Conservation (phyloP, 1,140 invertebrate genomes). For the Chlorops oryzae region DNA sequence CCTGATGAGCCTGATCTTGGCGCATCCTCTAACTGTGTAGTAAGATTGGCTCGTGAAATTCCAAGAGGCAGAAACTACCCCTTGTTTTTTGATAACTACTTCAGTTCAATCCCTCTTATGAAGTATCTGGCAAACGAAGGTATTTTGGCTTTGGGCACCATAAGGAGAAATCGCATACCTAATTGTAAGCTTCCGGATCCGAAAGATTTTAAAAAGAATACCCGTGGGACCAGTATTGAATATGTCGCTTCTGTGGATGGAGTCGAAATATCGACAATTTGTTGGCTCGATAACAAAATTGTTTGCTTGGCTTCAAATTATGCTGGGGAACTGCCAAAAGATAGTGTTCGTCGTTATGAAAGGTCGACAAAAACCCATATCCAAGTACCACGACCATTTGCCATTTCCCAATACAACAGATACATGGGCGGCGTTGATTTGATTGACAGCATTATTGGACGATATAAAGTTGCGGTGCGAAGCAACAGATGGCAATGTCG, state of each 20-base stretch:
- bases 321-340: not conserved
- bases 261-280: not conserved
- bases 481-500: constrained; percentile 1
- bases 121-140: not conserved
- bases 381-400: not conserved
- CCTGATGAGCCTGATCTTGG: not conserved
- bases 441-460: constrained; percentile 31
- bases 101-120: not conserved
- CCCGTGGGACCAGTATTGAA: not conserved
- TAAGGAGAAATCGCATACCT: not conserved
- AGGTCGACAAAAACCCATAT: not conserved
- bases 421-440: constrained; percentile 37
- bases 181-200: not conserved
- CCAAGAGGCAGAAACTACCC: not conserved
- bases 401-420: too few species aligned
- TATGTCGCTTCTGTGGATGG: not conserved
- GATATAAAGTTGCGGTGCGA: constrained; percentile 30
- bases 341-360: not conserved
- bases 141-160: not conserved
- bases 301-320: not conserved
- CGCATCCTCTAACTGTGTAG: not conserved
- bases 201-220: not conserved
- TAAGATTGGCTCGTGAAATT: not conserved
- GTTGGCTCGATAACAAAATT: not conserved
- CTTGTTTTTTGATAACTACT: not conserved